Evolutionary conservation across 2,113 vertebrate genomes (phyloP), one percentile per base, ranked within the genome.

Genomic region (Astatotilapia flaviijosephi): DNA sequence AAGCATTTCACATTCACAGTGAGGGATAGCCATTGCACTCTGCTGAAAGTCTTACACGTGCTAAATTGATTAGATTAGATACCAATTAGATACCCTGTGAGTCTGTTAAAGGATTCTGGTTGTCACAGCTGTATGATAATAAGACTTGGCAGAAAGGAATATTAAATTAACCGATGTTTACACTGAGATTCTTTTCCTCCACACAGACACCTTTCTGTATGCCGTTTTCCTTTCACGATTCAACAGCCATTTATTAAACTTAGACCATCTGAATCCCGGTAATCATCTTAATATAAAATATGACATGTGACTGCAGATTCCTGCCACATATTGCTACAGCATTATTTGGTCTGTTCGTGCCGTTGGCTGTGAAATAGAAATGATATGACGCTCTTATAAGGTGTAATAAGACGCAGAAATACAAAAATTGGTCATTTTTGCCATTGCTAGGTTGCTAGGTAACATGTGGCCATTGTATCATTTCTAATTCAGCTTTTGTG

Each of bases 31-130:
- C 79, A 15, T 7, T 80, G 82, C 79, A 49, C 65, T 81, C 56
- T 77, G 79, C 4, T 23, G 4, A 79, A 91, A 79, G 62, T 83
- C 86, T 84, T 21, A 47, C 54, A 73, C 79, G 19, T 60, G 56
- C 54, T 82, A 82, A 90, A 87, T 11, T 81, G 83, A 92, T 91
- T 88, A 37, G 45, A 88, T 91, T 87, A 87, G 65, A 90, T 88
- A 85, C 45, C 62, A 88, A 91, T 90, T 89, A 92, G 81, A 84
- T 81, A 81, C 62, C 85, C 70, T 53, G 37, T 2, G 31, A 86
- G 86, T 83, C 83, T 81, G 81, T 85, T 83, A 60, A 87, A 54
- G 31, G 81, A 88, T 58, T 89, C 85, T 47, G 83, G 83, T 79
- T 31, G 11, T 90, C 83, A 82, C 79, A 80, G 88, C 58, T 55